These are phyloP conservation scores for Chrysina gloriosa DNA, from an alignment of 2,888 invertebrate genomes.

Conservation along the genomic window DNA sequence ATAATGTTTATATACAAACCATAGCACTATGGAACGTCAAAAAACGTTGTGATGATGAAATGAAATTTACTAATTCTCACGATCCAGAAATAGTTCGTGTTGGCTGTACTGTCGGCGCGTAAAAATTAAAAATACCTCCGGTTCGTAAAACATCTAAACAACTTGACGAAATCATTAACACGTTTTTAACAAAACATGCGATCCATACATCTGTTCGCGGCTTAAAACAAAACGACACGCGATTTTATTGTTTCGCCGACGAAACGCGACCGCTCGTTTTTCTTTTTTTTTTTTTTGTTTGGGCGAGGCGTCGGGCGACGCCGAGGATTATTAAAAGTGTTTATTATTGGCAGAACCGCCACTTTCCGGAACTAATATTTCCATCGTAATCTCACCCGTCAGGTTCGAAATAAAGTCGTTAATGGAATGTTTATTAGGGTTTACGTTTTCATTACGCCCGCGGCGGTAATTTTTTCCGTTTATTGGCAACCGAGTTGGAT, in stretches of 20 bases:
- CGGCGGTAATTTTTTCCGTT: no score
- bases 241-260: constrained; percentile 3
- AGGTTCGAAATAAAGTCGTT: not conserved
- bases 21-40: no score
- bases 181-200: constrained; percentile 9
- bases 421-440: not conserved
- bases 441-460: no score
- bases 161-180: constrained; percentile 9
- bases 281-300: no score
- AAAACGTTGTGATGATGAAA: no score
- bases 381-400: not conserved
- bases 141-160: no score
- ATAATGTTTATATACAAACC: no score
- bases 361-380: not conserved
- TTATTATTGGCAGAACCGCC: not conserved
- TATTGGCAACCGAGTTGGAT: no score
- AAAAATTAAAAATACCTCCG: no score
- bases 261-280: not conserved
- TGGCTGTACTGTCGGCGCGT: no score
- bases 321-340: not conserved
- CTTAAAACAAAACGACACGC: constrained; percentile 8
- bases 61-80: no score
- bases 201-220: constrained; percentile 5
- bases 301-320: not conserved
- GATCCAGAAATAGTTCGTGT: no score